Percentiles rank a stretch among this genome's conserved stretches.
These are phyloP conservation scores for Xylophagus ater DNA, from an alignment of 2,888 invertebrate species.

Conservation along the genomic window DNA sequence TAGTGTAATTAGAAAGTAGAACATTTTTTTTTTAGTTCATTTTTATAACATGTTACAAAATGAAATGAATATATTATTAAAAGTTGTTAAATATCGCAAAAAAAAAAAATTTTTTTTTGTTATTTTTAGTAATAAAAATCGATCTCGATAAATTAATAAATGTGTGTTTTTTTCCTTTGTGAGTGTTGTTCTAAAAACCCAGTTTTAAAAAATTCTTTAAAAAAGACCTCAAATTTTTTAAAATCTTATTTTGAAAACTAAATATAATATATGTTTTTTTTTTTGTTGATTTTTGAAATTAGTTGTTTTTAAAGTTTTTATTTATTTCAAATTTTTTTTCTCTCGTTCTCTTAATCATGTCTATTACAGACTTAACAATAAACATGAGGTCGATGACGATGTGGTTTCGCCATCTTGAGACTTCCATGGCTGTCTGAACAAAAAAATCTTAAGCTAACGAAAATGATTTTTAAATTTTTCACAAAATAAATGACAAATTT, in stretches of 20 bases:
- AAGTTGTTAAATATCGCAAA: too few relatives aligned
- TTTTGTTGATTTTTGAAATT: constrained; percentile 16
- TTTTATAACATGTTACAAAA: too few relatives aligned
- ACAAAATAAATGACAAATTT: too few relatives aligned
- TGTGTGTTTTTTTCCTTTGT: background rate
- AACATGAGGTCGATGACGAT: constrained; percentile 22
- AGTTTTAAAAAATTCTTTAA: background rate
- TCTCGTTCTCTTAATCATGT: constrained; percentile 14
- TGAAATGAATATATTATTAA: too few relatives aligned
- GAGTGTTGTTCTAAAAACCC: background rate
- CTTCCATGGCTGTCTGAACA: constrained; percentile 22
- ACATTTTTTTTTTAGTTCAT: too few relatives aligned
- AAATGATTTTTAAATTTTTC: too few relatives aligned
- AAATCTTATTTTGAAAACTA: too few relatives aligned
- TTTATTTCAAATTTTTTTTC: constrained; percentile 18
- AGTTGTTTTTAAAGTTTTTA: constrained; percentile 19
- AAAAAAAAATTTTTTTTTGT: too few relatives aligned
- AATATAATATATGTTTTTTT: background rate
- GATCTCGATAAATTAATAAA: background rate
- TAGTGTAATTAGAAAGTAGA: too few relatives aligned
- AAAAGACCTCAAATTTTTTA: too few relatives aligned
- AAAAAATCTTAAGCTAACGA: constrained; percentile 9
- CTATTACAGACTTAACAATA: constrained; percentile 23
- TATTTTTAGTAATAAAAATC: background rate
- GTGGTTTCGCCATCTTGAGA: constrained; percentile 22